Evolutionary conservation across 2,888 invertebrate species (phyloP).

Genomic region (Napeogenes sylphis): DNA sequence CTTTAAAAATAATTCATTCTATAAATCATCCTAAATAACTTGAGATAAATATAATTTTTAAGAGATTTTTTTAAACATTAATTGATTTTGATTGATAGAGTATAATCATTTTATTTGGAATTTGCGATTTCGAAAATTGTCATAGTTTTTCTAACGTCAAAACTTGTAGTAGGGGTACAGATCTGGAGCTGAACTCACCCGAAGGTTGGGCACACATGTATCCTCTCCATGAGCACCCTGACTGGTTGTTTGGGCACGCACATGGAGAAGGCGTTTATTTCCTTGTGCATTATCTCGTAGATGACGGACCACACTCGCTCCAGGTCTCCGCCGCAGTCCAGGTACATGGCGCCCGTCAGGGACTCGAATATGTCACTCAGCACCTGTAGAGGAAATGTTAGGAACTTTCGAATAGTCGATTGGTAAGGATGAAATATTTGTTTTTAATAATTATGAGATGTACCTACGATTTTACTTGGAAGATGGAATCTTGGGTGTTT

Average conservation of each 20-base stretch:
- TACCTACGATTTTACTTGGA: too few species aligned
- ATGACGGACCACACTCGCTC: conserved; percentile 87
- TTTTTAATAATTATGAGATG: too few species aligned
- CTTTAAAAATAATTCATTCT: too few species aligned
- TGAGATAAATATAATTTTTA: too few species aligned
- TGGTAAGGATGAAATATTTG: too few species aligned
- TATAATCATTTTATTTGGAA: background rate
- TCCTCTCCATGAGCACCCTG: conserved; percentile 89
- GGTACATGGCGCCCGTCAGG: conserved; percentile 91
- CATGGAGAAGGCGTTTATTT: conserved; percentile 88
- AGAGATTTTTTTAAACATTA: too few species aligned
- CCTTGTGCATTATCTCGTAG: conserved; percentile 89
- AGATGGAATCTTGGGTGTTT: too few species aligned
- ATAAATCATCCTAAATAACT: too few species aligned
- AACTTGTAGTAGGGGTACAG: too few species aligned
- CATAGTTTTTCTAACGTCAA: too few species aligned
- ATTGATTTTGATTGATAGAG: too few species aligned
- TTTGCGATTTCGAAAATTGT: conserved; percentile 22
- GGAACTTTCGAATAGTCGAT: background rate
- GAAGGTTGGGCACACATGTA: conserved; percentile 86
- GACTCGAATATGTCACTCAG: conserved; percentile 97
- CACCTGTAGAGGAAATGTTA: conserved; percentile 70
- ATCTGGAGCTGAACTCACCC: conserved; percentile 72
- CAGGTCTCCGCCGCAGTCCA: conserved; percentile 88
- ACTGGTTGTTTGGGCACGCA: conserved; percentile 94